Base-by-base conservation (phyloP, 2,113 vertebrate species). In the Gymnarchus niloticus region DNA sequence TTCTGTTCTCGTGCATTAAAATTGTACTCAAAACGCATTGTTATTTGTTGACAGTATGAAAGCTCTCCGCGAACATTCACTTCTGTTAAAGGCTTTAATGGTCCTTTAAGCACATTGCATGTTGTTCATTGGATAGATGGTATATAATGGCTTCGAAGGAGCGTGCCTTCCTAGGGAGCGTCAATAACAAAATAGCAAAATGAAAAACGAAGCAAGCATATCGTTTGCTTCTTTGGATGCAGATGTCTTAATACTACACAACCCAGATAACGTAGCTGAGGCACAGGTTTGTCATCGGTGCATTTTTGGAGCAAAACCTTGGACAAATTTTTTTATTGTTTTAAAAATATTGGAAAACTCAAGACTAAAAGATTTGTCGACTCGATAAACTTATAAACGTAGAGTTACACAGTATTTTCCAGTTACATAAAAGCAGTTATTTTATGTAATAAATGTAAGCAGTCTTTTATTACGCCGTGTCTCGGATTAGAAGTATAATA, bases 81-180 rank as follows among this genome's bases (percentile, higher is more conserved):
- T 73, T 85, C 17, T n/a, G 59, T 76, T 41, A 54, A 59, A 73
- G 78, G 83, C 77, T 87, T 83, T 87, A 85, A 86, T 86, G 84
- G 86, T 65, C 87, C 88, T 88, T 89, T 89, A 90, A 91, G 88
- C 82, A 81, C 59, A 87, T 85, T 65, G 83, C 73, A 78, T 83
- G 85, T 10, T 51, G 87, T 82, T 90, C 89, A 92, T 90, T 92
- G 91, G 91, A 83, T 89, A 48, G 48, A 57, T 21, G 73, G 85
- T 87, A 51, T 59, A 83, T 57, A 77, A 61, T 56, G 61, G 80
- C 81, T 56, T 17, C 61, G 57, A 69, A 7, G 51, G 86, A 54
- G 51, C 81, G 65, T 77, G 82, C 83, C 69, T 56, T 41, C 12
- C 28, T 48, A 80, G 87, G 88, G 87, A 80, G 88, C 69, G 86